Conservation (phyloP, 2,797 vertebrate genomes). For the Rallus crepitans region DNA sequence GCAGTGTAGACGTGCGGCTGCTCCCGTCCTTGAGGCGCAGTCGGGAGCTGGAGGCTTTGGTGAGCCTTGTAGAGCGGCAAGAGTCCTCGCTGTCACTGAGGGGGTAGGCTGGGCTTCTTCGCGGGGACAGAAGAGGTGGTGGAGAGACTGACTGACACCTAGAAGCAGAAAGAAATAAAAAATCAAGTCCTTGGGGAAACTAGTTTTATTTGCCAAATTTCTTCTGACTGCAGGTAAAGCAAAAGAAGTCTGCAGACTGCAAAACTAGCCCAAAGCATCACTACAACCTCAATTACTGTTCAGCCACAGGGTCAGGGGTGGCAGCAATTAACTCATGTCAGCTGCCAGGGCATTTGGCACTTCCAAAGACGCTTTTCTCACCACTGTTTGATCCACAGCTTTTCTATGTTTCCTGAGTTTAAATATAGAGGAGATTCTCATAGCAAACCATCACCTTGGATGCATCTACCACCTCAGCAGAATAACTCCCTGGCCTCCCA, state of each 20-base stretch:
- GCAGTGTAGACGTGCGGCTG: conserved; percentile 74
- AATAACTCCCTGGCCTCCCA: neutral
- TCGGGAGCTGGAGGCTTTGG: conserved; percentile 81
- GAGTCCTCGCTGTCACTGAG: conserved; percentile 88
- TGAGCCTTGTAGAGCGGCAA: conserved; percentile 80
- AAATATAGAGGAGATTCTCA: neutral
- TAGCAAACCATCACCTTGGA: neutral
- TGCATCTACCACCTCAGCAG: neutral
- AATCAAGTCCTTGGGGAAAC: conserved; percentile 42
- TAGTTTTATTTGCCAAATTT: neutral
- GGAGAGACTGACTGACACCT: conserved; percentile 94
- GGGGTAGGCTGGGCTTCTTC: conserved; percentile 82
- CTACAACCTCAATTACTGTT: neutral
- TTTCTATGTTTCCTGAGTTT: neutral
- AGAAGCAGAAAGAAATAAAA: conserved; percentile 65
- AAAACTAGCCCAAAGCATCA: neutral
- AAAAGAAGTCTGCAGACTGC: neutral
- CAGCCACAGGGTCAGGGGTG: accelerated
- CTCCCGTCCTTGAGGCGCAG: conserved; percentile 85
- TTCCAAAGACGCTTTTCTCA: neutral
- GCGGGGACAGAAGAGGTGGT: conserved; percentile 84
- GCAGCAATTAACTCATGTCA: neutral
- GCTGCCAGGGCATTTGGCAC: neutral
- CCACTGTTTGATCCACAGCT: neutral
- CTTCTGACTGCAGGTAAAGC: neutral